Conservation (phyloP, 2,888 invertebrate species). For the Tiliacea citrago region DNA sequence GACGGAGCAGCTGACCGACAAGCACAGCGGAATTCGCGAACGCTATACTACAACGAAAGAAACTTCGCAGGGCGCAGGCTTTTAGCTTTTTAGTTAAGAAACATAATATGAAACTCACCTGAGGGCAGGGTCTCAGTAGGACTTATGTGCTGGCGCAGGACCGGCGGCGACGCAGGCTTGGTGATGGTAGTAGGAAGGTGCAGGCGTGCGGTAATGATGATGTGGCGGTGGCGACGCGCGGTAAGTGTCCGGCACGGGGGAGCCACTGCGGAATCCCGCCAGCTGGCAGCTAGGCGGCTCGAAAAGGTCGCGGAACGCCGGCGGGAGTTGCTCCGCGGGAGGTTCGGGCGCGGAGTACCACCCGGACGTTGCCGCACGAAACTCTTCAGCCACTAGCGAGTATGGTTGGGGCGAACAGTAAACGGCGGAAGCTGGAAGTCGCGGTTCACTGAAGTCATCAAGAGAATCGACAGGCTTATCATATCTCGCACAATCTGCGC, state of each 20-base stretch:
- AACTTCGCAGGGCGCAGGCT: slow-evolving; percentile 80
- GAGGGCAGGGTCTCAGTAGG: slow-evolving; percentile 85
- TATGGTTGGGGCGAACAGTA: slow-evolving; percentile 89
- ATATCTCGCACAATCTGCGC: slow-evolving; percentile 90
- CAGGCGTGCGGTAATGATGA: slow-evolving; percentile 87
- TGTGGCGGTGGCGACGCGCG: slow-evolving; percentile 86
- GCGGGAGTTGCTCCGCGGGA: slow-evolving; percentile 84
- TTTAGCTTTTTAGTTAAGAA: slow-evolving; percentile 24
- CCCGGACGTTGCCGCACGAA: slow-evolving; percentile 86
- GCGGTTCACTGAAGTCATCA: slow-evolving; percentile 88
- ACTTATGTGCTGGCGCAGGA: slow-evolving; percentile 87
- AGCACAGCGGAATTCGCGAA: slow-evolving; percentile 85
- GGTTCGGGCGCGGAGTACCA: slow-evolving; percentile 91
- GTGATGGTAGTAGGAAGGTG: slow-evolving; percentile 90
- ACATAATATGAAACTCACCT: slow-evolving; percentile 77
- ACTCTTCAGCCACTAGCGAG: slow-evolving; percentile 90
- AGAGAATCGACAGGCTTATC: slow-evolving; percentile 86
- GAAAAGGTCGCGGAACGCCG: slow-evolving; percentile 87
- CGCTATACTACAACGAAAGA: slow-evolving; percentile 65
- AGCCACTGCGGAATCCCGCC: slow-evolving; percentile 87
- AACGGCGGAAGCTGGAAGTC: slow-evolving; percentile 90
- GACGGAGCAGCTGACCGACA: slow-evolving; percentile 75
- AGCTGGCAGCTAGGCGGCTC: slow-evolving; percentile 89
- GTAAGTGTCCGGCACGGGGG: slow-evolving; percentile 84
- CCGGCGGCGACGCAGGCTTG: slow-evolving; percentile 91